phyloP scores from a whole-genome alignment of 2,797 vertebrate genomes.

The Cryptoblepharus egeriae region DNA sequence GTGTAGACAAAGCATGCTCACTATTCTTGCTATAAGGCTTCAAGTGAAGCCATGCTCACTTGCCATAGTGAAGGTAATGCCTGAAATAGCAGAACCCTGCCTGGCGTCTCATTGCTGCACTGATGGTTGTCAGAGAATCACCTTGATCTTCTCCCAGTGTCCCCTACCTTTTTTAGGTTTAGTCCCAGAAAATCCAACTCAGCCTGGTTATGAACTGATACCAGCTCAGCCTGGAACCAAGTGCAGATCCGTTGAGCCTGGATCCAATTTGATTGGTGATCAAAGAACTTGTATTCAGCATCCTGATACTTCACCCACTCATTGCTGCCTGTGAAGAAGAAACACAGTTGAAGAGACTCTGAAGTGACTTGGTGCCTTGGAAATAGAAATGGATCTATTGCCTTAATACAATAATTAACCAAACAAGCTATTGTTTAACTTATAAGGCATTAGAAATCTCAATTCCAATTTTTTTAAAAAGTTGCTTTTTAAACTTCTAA shows the following conservation, averaged over 20 bases:
- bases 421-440: background rate
- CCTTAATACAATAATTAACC: background rate
- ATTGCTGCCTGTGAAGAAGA: constrained; percentile 74
- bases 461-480: too few species aligned
- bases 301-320: constrained; percentile 92
- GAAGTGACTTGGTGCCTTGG: background rate
- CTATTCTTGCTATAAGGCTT: too few species aligned
- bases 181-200: constrained; percentile 90
- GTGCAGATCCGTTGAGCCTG: constrained; percentile 94
- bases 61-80: too few species aligned
- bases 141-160: accelerated
- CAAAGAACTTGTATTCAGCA: constrained; percentile 93
- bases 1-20: too few species aligned
- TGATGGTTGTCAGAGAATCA: background rate
- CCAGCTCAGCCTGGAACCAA: constrained; percentile 89
- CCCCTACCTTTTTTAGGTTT: constrained; percentile 86
- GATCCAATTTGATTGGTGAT: constrained; percentile 92
- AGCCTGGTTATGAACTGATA: constrained; percentile 85
- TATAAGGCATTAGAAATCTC: too few species aligned
- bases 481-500: too few species aligned
- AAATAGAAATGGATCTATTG: background rate
- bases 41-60: too few species aligned
- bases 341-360: accelerated
- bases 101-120: too few species aligned
- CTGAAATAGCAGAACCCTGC: too few species aligned